Evolutionary conservation across 2,113 vertebrate species (phyloP).

Genomic region (Girardinichthys multiradiatus): DNA sequence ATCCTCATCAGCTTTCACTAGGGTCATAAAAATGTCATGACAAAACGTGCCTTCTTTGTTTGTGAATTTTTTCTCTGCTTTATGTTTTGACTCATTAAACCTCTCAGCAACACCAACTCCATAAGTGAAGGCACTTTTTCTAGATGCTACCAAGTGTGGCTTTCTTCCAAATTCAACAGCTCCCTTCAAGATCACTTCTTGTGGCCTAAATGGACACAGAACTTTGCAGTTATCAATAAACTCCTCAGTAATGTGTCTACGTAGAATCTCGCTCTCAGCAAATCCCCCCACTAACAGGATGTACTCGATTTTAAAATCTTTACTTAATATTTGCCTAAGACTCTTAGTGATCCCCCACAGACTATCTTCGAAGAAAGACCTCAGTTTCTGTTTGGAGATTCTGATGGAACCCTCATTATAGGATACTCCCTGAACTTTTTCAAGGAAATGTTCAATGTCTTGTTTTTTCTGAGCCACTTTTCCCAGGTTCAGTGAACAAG

Average conservation of each 20-base stretch:
- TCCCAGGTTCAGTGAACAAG: neutral
- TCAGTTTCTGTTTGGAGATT: neutral
- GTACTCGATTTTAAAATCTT: neutral
- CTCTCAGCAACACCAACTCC: neutral
- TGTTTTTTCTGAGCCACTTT: neutral
- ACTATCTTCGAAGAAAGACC: neutral
- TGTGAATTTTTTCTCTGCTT: constrained; percentile 1
- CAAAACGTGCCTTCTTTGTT: neutral
- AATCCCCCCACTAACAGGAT: neutral
- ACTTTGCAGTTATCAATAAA: neutral
- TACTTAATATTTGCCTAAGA: neutral
- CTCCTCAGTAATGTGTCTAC: neutral
- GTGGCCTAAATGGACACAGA: neutral
- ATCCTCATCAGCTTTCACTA: neutral
- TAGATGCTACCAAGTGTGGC: neutral
- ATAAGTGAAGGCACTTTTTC: constrained; percentile 39
- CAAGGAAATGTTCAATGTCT: neutral
- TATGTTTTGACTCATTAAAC: constrained; percentile 24
- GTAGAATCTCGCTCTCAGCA: neutral
- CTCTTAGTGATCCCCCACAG: neutral
- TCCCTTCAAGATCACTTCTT: neutral
- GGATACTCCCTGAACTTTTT: neutral
- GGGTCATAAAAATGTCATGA: constrained; percentile 3
- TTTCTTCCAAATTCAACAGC: neutral
- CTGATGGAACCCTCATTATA: neutral